Evolutionary conservation across 2,888 invertebrate genomes (phyloP), one percentile per base, ranked within the genome.

Genomic region (Quadriops clusia): DNA sequence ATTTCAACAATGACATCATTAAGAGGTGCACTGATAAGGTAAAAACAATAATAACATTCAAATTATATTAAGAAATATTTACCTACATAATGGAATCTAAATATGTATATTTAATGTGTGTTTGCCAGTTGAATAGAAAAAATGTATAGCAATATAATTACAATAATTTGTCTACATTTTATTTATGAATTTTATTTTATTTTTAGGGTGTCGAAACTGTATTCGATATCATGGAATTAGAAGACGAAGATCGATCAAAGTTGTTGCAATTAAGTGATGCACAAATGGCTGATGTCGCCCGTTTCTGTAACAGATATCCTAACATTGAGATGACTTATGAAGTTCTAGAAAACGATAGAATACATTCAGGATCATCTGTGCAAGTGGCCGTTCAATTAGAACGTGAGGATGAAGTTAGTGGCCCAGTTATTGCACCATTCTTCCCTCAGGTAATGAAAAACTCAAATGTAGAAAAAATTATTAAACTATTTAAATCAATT

Each of bases 231-330:
- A 89, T 94, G 84, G 93, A 94, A 56, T 63, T 94, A 45, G 93
- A 95, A 50, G 95, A 95, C 56, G 81, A 81, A 30, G 81, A 94
- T 22, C 75, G 87, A 33, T 77, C 74, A 14, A 75, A 80, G 43
- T 62, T 89, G 23, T 57, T 86, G 30, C 84, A 84, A 47, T 66
- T 99, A 31, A 74, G 74, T 1, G 83, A 93, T 35, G 55, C 70
- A 0, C 87, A 98, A 65, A 91, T 97, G 85, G 89, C 89, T 0
- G 98, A 98, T 57, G 97, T 99, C 1, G 98, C 97, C 0, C 71
- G 89, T 20, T 99, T 98, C 72, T 99, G 97, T 60, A 98, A 98
- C 65, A 72, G 95, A 10, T 99, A 99, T 60, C 98, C 98, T 1
- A 95, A 97, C 58, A 97, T 98, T 39, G 97, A 98, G 54, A 74